Evolutionary conservation across 2,113 vertebrate species (phyloP), one percentile per base, ranked within the genome.

Genomic region (Paedocypris sp.): DNA sequence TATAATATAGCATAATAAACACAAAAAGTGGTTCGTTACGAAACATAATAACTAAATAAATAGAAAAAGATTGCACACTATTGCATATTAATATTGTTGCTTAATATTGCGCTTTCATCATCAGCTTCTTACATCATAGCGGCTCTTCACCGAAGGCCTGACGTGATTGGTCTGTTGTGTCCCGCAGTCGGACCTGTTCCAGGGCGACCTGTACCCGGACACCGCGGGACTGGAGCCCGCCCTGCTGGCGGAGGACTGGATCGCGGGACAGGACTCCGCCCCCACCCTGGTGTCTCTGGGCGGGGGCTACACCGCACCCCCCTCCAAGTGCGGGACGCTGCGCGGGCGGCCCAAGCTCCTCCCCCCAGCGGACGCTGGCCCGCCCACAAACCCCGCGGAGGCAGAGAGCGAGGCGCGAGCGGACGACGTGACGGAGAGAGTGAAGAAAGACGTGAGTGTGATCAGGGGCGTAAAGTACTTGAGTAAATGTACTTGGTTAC

Each of bases 101-200:
- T n/a, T n/a, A n/a, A n/a, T n/a, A n/a, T n/a, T n/a, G n/a, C n/a
- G n/a, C n/a, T n/a, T n/a, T n/a, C n/a, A n/a, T n/a, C n/a, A n/a
- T n/a, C n/a, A n/a, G n/a, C n/a, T n/a, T n/a, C n/a, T n/a, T n/a
- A n/a, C n/a, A n/a, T n/a, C n/a, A n/a, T n/a, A n/a, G n/a, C n/a
- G n/a, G n/a, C n/a, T n/a, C n/a, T n/a, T n/a, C n/a, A n/a, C n/a
- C n/a, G n/a, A n/a, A n/a, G n/a, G n/a, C n/a, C n/a, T n/a, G n/a
- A n/a, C n/a, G n/a, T n/a, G n/a, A n/a, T n/a, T n/a, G n/a, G n/a
- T n/a, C n/a, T n/a, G n/a, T n/a, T n/a, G n/a, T n/a, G n/a, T n/a
- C n/a, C n/a, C n/a, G n/a, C 62, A 87, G 85, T 87, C 85, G n/a
- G 85, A 87, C 68, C 78, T 87, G 51, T 87, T 87, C 45, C 85